Conservation (phyloP, 2,113 vertebrate species). For the Paraplagusia blochii region DNA sequence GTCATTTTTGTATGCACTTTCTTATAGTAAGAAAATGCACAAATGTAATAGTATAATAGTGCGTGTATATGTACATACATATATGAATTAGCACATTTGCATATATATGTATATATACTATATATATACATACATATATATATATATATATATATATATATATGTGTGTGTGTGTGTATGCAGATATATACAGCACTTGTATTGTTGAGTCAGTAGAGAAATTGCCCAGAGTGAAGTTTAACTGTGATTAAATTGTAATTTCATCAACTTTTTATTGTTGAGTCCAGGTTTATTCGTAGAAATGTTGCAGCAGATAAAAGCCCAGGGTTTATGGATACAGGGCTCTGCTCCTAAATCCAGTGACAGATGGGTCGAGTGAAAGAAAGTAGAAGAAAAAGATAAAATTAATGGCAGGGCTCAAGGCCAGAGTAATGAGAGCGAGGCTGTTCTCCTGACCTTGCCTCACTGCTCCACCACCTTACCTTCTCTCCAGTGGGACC, state of each 20-base stretch:
- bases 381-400: conserved; percentile 21
- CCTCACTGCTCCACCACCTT: conserved; percentile 43
- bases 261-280: conserved; percentile 20
- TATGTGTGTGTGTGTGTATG: not conserved
- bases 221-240: no score
- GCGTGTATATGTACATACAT: no score
- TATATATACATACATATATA: not conserved
- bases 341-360: conserved; percentile 34
- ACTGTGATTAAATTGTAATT: conserved; percentile 6
- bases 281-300: conserved; percentile 25
- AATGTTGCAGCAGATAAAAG: conserved; percentile 47
- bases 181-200: not conserved
- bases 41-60: no score
- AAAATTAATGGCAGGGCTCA: conserved; percentile 49
- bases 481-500: conserved; percentile 37
- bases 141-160: not conserved
- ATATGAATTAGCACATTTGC: no score
- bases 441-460: conserved; percentile 59
- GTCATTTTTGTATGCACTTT: no score
- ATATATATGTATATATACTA: no score
- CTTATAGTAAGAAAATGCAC: no score
- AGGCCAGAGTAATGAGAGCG: conserved; percentile 58
- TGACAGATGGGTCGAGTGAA: conserved; percentile 46
- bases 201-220: not conserved
- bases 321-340: conserved; percentile 38